These are phyloP conservation scores for Meloidogyne floridensis DNA, from an alignment of 1,140 invertebrate species.

Conservation along the genomic window DNA sequence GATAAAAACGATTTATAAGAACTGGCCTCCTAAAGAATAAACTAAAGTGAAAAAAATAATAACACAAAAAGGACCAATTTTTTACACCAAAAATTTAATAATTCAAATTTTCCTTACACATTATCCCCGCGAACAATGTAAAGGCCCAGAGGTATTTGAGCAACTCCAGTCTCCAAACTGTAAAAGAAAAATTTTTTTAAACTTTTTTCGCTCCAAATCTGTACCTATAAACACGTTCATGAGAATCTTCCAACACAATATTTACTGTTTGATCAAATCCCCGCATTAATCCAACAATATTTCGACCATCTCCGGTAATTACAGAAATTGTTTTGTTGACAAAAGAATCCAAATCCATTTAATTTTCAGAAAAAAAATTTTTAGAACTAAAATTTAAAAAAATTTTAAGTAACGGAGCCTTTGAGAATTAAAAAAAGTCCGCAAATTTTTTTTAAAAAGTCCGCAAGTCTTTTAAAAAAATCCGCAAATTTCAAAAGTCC, in stretches of 20 bases:
- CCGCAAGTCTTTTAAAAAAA: no score
- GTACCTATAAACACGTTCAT: constrained; percentile 88
- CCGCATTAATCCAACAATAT: constrained; percentile 76
- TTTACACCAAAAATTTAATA: constrained; percentile 31
- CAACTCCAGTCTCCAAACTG: constrained; percentile 79
- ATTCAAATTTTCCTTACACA: constrained; percentile 73
- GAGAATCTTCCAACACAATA: constrained; percentile 92
- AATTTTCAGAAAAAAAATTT: not conserved
- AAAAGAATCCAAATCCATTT: constrained; percentile 43
- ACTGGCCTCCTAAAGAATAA: no score
- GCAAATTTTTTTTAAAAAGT: no score
- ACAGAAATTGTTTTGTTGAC: constrained; percentile 49
- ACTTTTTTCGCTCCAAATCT: not conserved
- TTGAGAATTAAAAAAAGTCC: no score
- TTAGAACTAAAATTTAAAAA: no score
- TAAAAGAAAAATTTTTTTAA: not conserved
- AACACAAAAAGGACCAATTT: no score
- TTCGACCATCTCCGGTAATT: constrained; percentile 54
- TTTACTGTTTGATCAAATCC: constrained; percentile 98
- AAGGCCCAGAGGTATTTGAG: constrained; percentile 91
- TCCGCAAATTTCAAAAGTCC: no score
- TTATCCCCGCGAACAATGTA: constrained; percentile 97
- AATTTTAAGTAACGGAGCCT: no score
- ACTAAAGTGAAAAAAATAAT: no score
- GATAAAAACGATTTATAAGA: no score